Evolutionary conservation across 2,113 vertebrate species (phyloP), one percentile per base, ranked within the genome.

Genomic region (Neogobius melanostomus): DNA sequence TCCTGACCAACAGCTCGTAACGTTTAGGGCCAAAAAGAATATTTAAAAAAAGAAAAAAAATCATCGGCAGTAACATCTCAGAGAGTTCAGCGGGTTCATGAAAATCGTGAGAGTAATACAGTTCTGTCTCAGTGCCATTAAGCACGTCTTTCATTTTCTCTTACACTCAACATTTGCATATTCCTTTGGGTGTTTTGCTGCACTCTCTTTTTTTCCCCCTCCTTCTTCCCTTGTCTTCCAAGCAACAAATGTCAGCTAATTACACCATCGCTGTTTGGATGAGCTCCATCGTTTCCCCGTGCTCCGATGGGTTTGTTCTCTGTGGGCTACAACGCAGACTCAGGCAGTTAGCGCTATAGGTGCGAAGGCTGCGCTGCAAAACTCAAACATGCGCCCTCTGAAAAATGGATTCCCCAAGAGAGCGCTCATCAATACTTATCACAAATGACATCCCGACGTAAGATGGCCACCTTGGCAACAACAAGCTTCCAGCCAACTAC

Each of bases 241-340:
- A 83, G 87, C 85, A 88, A 91, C 88, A 90, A 91, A 91, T 89
- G 87, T 90, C 87, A 84, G 80, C 87, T 88, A 89, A 90, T 89
- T 88, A 88, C 88, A 80, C 73, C 83, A 81, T 82, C 61, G 88
- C 83, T 86, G 87, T 88, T 90, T 91, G 90, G 87, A 89, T 69
- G 83, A 76, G 84, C 80, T 87, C 82, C 83, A 85, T 88, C 68
- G 82, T 80, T 59, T 84, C 72, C 82, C 75, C 54, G 68, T 60
- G 72, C 83, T 82, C 76, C 50, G 71, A 79, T 77, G 72, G 76
- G 75, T 74, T 81, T 75, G 79, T 84, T 85, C 77, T 87, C 85
- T 66, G 61, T 71, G 71, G 80, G 76, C 73, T 85, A 74, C 71
- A 80, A 7, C 74, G 72, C 79, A 67, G 56, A 83, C 81, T 79